phyloP scores from a whole-genome alignment of 2,113 vertebrate genomes.

The Ginglymostoma cirratum region DNA sequence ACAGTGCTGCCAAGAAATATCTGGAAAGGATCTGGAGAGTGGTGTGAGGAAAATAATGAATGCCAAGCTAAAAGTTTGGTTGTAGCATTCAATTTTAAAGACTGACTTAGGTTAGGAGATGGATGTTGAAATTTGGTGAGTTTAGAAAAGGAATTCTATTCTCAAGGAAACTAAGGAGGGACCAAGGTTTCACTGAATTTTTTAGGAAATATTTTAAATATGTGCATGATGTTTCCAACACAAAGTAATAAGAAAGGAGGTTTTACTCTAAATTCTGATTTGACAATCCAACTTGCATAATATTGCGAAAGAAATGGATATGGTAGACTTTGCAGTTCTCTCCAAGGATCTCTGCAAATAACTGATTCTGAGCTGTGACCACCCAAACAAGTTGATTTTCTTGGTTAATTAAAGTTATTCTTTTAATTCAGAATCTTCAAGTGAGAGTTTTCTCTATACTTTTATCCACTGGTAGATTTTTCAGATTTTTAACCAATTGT shows the following conservation, averaged over 20 bases:
- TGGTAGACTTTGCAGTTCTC: background rate
- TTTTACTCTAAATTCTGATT: background rate
- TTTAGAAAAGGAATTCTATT: background rate
- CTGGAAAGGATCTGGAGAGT: background rate
- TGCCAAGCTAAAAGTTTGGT: background rate
- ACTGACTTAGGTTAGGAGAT: background rate
- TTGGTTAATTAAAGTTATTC: background rate
- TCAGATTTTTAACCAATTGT: background rate
- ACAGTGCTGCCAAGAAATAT: background rate
- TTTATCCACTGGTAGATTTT: background rate
- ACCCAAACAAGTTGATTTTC: background rate
- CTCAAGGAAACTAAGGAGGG: background rate
- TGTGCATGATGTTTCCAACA: background rate
- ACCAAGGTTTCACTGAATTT: too few relatives aligned
- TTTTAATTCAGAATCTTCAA: background rate
- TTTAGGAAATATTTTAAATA: background rate
- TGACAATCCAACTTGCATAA: too few relatives aligned
- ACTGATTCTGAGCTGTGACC: background rate
- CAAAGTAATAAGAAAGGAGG: background rate
- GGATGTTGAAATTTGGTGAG: background rate
- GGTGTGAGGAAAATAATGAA: background rate
- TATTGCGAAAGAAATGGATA: background rate
- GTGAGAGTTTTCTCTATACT: background rate
- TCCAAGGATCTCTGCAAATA: background rate
- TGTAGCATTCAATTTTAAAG: background rate